Evolutionary conservation across 1,140 invertebrate genomes (phyloP).

Genomic region (Theocolax elegans): DNA sequence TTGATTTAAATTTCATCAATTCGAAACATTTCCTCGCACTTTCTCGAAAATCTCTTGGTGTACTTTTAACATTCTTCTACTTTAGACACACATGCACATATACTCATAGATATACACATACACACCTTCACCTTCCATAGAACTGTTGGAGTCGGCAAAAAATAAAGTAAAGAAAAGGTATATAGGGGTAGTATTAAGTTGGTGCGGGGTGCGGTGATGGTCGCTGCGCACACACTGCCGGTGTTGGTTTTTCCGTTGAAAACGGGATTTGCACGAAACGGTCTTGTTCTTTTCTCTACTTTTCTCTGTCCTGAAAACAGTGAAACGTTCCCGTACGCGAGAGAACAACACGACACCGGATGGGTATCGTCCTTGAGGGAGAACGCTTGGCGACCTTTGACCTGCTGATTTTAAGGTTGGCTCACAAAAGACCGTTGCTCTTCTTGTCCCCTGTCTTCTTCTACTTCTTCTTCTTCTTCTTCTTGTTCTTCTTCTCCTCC

Average conservation of each 20-base stretch:
- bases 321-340: slow-evolving; percentile 72
- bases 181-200: too few relatives aligned
- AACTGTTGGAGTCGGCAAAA: too few relatives aligned
- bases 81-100: too few relatives aligned
- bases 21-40: too few relatives aligned
- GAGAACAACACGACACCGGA: slow-evolving; percentile 68
- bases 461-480: too few relatives aligned
- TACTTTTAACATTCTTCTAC: too few relatives aligned
- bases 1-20: too few relatives aligned
- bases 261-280: slow-evolving; percentile 25
- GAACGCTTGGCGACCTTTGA: slow-evolving; percentile 29
- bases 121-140: too few relatives aligned
- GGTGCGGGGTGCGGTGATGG: slow-evolving; percentile 27
- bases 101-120: too few relatives aligned
- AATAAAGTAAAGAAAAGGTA: too few relatives aligned
- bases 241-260: slow-evolving; percentile 9
- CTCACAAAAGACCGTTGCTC: slow-evolving; percentile 25
- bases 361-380: slow-evolving; percentile 62
- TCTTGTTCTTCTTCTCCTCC: background rate
- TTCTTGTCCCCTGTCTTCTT: slow-evolving; percentile 1
- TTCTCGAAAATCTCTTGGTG: too few relatives aligned
- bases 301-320: slow-evolving; percentile 54
- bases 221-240: background rate
- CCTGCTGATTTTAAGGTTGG: slow-evolving; percentile 43
- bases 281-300: slow-evolving; percentile 55